Conservation (phyloP, 2,113 vertebrate genomes). For the Petroica traversi region DNA sequence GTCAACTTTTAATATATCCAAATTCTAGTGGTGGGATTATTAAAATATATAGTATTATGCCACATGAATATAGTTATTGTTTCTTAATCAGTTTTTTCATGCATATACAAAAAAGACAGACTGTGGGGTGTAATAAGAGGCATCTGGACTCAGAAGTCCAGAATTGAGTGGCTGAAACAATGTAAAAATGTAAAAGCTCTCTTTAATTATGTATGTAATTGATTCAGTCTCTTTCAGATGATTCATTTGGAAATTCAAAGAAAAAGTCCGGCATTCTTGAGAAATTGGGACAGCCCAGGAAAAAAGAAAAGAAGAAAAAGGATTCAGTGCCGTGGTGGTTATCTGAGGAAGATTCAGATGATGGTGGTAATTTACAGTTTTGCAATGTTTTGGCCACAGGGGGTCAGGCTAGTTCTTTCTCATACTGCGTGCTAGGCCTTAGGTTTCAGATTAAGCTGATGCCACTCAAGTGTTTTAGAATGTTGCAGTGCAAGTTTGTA, state of each 20-base stretch:
- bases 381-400: conserved; percentile 69
- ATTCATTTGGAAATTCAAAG: conserved; percentile 81
- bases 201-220: not conserved
- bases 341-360: conserved; percentile 71
- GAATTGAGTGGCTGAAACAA: not conserved
- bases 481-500: not conserved
- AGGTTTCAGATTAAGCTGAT: not conserved
- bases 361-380: conserved; percentile 68
- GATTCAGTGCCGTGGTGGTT: conserved; percentile 78
- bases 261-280: conserved; percentile 65
- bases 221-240: conserved; percentile 91
- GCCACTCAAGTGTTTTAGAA: not conserved
- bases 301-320: conserved; percentile 71
- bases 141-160: not conserved
- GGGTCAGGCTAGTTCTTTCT: conserved; percentile 64
- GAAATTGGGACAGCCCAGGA: conserved; percentile 59
- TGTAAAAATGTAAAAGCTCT: not conserved
- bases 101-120: not conserved
- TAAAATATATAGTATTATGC: not conserved
- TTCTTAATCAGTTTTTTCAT: not conserved
- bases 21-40: not conserved
- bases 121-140: not conserved
- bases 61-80: not conserved
- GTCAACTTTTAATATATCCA: not conserved
- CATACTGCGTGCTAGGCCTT: not conserved